Conservation (phyloP, 2,113 vertebrate genomes). For the Paratilapia polleni region DNA sequence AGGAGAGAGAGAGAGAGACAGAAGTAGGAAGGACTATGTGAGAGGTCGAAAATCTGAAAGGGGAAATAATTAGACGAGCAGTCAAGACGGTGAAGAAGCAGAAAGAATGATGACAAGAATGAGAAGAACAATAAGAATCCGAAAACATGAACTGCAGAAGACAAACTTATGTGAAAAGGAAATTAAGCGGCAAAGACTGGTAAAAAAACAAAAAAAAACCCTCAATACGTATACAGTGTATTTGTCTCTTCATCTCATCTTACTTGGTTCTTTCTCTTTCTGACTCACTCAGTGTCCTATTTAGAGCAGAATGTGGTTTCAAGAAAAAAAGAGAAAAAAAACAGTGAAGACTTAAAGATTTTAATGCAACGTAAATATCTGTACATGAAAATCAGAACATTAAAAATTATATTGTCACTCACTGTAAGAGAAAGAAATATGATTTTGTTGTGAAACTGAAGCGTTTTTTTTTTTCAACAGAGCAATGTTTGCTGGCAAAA, state of each 20-base stretch:
- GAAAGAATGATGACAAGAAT: constrained; percentile 37
- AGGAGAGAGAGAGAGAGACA: neutral
- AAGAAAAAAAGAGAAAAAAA: constrained; percentile 30
- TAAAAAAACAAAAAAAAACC: constrained; percentile 39
- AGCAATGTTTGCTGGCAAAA: neutral
- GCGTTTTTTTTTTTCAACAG: neutral
- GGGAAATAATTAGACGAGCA: constrained; percentile 37
- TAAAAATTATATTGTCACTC: neutral
- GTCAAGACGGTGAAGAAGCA: constrained; percentile 6
- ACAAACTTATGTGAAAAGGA: constrained; percentile 52
- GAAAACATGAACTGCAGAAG: constrained; percentile 43
- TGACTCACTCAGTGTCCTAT: constrained; percentile 66
- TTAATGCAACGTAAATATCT: neutral
- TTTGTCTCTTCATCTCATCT: constrained; percentile 54
- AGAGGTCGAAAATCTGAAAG: constrained; percentile 26
- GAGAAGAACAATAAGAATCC: constrained; percentile 11
- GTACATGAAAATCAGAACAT: neutral
- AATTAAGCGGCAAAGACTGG: constrained; percentile 54
- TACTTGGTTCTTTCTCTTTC: constrained; percentile 43
- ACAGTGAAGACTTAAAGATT: neutral
- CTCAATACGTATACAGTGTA: constrained; percentile 47
- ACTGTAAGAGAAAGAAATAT: neutral
- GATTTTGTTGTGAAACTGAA: neutral
- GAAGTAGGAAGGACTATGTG: constrained; percentile 22
- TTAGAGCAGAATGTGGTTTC: constrained; percentile 63